Percentiles rank a stretch among this genome's conserved stretches.
Conservation (phyloP, 1,140 invertebrate genomes). For the Nasonia longicornis region DNA sequence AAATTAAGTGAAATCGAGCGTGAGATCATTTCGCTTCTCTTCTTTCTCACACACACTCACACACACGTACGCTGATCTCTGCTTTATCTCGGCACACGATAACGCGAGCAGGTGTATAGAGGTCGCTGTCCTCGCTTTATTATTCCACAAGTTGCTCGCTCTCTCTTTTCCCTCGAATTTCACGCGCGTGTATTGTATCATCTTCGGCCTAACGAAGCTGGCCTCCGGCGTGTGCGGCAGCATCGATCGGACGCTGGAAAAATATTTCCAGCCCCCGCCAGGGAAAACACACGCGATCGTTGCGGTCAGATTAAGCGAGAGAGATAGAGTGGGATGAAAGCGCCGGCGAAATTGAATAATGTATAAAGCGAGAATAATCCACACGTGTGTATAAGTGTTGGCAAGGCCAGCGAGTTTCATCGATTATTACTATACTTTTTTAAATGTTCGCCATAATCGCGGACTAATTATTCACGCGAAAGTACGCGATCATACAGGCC, state of each 20-base stretch:
- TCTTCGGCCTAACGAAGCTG: too few species aligned
- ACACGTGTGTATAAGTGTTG: not conserved
- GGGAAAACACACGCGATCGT: slow-evolving; percentile 4
- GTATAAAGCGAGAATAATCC: slow-evolving; percentile 16
- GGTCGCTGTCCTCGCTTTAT: slow-evolving; percentile 48
- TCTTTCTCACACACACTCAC: too few species aligned
- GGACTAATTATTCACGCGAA: too few species aligned
- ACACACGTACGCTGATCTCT: not conserved
- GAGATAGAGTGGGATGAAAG: not conserved
- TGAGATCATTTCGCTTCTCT: not conserved
- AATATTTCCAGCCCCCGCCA: not conserved
- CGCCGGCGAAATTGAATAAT: slow-evolving; percentile 36
- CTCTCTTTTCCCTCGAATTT: too few species aligned
- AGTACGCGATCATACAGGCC: too few species aligned
- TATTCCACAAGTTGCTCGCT: too few species aligned
- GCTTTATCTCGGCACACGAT: slow-evolving; percentile 49
- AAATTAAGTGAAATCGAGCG: slow-evolving; percentile 32
- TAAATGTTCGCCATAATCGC: too few species aligned
- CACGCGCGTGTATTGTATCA: too few species aligned
- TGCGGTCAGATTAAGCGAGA: slow-evolving; percentile 30
- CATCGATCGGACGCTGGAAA: slow-evolving; percentile 2
- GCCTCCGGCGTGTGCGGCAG: not conserved
- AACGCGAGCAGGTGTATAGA: slow-evolving; percentile 46
- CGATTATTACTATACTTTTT: not conserved
- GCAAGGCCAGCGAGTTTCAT: slow-evolving; percentile 16